Evolutionary conservation across 2,888 invertebrate genomes (phyloP).

Genomic region (Eupithecia exiguata): DNA sequence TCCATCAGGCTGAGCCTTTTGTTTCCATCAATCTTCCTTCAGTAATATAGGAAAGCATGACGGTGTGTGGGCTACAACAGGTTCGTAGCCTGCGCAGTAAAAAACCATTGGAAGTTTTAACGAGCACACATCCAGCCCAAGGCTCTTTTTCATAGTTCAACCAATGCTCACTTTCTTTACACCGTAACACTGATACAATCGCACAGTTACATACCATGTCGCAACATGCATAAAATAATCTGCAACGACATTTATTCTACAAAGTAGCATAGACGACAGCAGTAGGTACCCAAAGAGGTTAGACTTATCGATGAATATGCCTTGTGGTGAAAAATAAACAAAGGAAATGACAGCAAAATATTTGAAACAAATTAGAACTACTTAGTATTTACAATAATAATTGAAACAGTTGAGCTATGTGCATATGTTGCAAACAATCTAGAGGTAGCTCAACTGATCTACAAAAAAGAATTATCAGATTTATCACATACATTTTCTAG

Average conservation of each 20-base stretch:
- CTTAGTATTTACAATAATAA: not conserved
- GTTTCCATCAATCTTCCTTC: constrained; percentile 44
- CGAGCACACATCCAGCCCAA: constrained; percentile 49
- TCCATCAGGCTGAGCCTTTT: constrained; percentile 37
- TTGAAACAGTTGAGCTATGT: not conserved
- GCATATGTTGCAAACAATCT: not conserved
- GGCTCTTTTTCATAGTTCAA: constrained; percentile 58
- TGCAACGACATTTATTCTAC: constrained; percentile 68
- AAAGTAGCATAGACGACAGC: constrained; percentile 59
- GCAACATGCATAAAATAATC: constrained; percentile 64
- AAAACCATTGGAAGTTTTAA: constrained; percentile 70
- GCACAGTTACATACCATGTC: constrained; percentile 58
- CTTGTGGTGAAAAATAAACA: not conserved
- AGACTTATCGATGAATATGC: constrained; percentile 3
- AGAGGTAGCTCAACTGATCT: not conserved
- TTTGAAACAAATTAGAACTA: not conserved
- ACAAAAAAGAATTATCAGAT: no score
- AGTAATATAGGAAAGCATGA: constrained; percentile 40
- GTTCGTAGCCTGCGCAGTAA: constrained; percentile 60
- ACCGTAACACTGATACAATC: constrained; percentile 68
- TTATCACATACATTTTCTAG: no score
- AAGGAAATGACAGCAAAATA: not conserved
- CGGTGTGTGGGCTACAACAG: constrained; percentile 70
- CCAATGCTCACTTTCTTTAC: constrained; percentile 72
- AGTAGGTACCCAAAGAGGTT: not conserved